These are phyloP conservation scores for cat (Felis catus) DNA, from an alignment of 2,113 vertebrate species.

Conservation along the genomic window DNA sequence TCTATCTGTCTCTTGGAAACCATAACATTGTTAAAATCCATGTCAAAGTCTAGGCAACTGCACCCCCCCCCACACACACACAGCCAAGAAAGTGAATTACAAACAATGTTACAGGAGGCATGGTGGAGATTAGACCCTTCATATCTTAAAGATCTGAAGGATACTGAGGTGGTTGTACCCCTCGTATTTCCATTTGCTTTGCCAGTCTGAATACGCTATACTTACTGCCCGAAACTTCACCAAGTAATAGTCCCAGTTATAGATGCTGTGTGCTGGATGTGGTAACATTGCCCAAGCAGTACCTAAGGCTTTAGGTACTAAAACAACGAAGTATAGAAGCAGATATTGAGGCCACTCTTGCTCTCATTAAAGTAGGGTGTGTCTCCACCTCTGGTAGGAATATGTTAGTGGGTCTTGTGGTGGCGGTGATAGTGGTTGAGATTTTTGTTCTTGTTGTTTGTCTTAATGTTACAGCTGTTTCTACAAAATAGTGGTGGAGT, in stretches of 20 bases:
- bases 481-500: neutral
- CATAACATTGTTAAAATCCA: neutral
- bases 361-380: neutral
- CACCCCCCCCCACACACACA: neutral
- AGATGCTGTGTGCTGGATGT: neutral
- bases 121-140: neutral
- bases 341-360: neutral
- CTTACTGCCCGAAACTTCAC: neutral
- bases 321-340: neutral
- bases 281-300: neutral
- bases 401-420: too few species aligned
- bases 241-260: neutral
- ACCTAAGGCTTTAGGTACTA: neutral
- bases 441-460: neutral
- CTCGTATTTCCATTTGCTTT: neutral
- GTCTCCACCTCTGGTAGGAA: neutral
- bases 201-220: neutral
- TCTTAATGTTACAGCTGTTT: neutral
- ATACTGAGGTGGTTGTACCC: neutral
- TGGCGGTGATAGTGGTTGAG: neutral
- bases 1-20: neutral
- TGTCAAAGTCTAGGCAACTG: neutral
- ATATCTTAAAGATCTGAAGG: neutral
- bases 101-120: neutral
- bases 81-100: neutral